Evolutionary conservation across 2,113 vertebrate species (phyloP).

Genomic region (Neolamprologus hecqui): DNA sequence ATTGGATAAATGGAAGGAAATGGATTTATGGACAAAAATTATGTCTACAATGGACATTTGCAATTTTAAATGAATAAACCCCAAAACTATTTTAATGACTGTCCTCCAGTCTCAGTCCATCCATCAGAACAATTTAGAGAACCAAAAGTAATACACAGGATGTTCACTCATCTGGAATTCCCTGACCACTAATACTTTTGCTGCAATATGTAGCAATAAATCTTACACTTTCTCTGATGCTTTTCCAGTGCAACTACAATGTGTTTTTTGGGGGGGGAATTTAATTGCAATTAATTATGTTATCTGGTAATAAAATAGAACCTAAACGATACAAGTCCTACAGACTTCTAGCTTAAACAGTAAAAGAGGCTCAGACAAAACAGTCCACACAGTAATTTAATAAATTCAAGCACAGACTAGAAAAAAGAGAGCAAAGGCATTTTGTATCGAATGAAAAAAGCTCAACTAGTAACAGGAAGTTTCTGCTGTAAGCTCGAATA

Average conservation of each 20-base stretch:
- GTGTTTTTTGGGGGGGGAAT: fast-evolving
- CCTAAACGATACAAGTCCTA: not conserved
- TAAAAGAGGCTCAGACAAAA: constrained; percentile 15
- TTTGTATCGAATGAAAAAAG: constrained; percentile 40
- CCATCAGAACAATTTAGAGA: not conserved
- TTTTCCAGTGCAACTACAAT: not conserved
- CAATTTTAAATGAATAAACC: not conserved
- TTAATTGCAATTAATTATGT: not conserved
- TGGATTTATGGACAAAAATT: not conserved
- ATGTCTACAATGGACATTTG: not conserved
- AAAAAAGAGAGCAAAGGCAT: constrained; percentile 55
- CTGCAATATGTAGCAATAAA: not conserved
- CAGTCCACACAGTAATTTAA: constrained; percentile 61
- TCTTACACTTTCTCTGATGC: not conserved
- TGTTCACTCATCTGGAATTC: not conserved
- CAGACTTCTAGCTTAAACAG: not conserved
- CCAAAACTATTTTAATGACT: not conserved
- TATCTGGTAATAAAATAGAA: not conserved
- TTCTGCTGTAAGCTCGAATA: constrained; percentile 27
- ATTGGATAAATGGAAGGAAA: not conserved
- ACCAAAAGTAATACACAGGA: not conserved
- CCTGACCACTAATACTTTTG: not conserved
- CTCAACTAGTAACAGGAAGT: constrained; percentile 35
- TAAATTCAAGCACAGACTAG: constrained; percentile 62
- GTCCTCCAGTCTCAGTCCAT: not conserved